Evolutionary conservation across 2,888 invertebrate species (phyloP), one percentile per base, ranked within the genome.

Genomic region (Plutella xylostella): DNA sequence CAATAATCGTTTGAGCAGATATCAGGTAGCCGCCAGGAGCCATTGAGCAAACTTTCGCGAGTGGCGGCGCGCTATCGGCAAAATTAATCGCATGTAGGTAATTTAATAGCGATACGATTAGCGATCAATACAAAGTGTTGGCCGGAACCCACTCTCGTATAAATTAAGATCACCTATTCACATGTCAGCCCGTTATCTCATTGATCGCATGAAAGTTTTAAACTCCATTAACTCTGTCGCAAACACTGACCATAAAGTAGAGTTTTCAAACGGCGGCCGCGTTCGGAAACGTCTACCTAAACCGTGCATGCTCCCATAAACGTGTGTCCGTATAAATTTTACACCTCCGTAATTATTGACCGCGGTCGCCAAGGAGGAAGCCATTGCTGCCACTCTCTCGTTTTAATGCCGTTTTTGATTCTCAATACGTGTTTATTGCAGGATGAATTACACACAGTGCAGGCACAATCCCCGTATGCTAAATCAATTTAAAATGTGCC

Each of bases 151-250:
- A 25, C 40, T 45, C 42, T 47, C 41, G 30, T 17, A 72, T 78
- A 76, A 78, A 76, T 80, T 78, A 79, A 78, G 75, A 79, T 73
- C 77, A 76, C 71, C 80, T 70, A 80, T 82, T 80, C 77, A 82
- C 70, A 67, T 57, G 78, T 77, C 76, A 62, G 63, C 60, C 56
- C 64, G 70, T 74, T 77, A 77, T 75, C 75, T 71, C 58, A 56
- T 31, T 47, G 60, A 71, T 71, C 74, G 68, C 64, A 68, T 68
- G 68, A 74, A 72, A 72, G 67, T 67, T 61, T 72, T 69, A 69
- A 65, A 69, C 63, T 72, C 73, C 73, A 76, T 78, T 76, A 75
- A 70, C 60, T 61, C 62, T 59, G 71, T 74, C 71, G 68, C 71
- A 68, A 67, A 70, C 67, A 66, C n/a, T n/a, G n/a, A n/a, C n/a